Conservation (phyloP, 2,888 invertebrate genomes). For the Drosophila colorata region DNA sequence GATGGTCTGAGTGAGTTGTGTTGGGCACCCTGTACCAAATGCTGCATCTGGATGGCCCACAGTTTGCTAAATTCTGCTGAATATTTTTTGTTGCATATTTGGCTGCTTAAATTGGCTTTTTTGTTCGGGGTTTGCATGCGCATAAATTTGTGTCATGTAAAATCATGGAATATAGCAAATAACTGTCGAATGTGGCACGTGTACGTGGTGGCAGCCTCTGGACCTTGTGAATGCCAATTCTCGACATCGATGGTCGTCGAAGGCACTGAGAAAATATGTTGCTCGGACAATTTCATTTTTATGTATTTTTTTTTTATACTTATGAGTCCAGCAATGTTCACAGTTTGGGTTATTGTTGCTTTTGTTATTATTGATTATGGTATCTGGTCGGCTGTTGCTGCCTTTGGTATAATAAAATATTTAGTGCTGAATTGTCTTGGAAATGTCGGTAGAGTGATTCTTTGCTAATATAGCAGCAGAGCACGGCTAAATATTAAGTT, state of each 20-base stretch:
- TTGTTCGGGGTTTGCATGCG: slow-evolving; percentile 41
- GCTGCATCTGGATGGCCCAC: slow-evolving; percentile 1
- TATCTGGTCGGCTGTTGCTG: slow-evolving; percentile 39
- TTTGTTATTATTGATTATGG: slow-evolving; percentile 40
- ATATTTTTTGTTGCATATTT: slow-evolving; percentile 29
- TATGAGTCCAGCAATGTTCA: slow-evolving; percentile 62
- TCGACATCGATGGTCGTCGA: slow-evolving; percentile 13
- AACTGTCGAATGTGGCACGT: slow-evolving; percentile 56
- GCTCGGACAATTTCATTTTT: slow-evolving; percentile 32
- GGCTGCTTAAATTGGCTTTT: slow-evolving; percentile 26
- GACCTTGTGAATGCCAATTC: slow-evolving; percentile 25
- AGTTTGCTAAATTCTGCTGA: slow-evolving; percentile 13
- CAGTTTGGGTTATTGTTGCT: slow-evolving; percentile 33
- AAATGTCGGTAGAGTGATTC: slow-evolving; percentile 33
- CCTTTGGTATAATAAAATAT: slow-evolving; percentile 51
- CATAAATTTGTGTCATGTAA: slow-evolving; percentile 70
- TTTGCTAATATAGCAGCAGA: slow-evolving; percentile 12
- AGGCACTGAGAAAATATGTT: slow-evolving; percentile 39
- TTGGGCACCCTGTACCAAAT: neutral
- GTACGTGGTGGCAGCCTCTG: slow-evolving; percentile 8
- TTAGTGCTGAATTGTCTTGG: slow-evolving; percentile 52
- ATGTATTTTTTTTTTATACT: slow-evolving; percentile 63
- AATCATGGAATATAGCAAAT: slow-evolving; percentile 80
- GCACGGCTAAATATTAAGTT: slow-evolving; percentile 7
- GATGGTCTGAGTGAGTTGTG: neutral